Evolutionary conservation across 2,113 vertebrate genomes (phyloP).

Genomic region (Thunnus maccoyii): DNA sequence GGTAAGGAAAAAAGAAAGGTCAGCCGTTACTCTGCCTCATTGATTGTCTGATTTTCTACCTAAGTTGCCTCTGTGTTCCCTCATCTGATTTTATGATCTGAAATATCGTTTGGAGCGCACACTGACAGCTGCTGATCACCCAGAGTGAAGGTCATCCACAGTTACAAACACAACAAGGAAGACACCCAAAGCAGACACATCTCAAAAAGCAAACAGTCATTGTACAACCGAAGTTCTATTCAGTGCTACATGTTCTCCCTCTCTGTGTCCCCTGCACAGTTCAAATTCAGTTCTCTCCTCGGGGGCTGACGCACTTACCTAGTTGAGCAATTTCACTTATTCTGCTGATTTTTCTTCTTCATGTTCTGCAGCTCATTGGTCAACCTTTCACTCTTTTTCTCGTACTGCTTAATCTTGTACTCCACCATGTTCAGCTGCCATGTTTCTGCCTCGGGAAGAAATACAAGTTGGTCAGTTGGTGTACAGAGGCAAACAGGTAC

Average conservation of each 20-base stretch:
- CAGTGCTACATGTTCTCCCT: background rate
- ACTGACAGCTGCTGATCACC: conserved; percentile 47
- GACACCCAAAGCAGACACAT: background rate
- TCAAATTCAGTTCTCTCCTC: conserved; percentile 28
- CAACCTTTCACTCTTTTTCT: conserved; percentile 8
- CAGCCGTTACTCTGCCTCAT: conserved; percentile 57
- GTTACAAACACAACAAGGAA: background rate
- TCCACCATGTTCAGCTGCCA: background rate
- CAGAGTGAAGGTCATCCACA: conserved; percentile 61
- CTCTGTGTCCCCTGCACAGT: conserved; percentile 10
- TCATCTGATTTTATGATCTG: conserved; percentile 52
- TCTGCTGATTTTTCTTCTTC: background rate
- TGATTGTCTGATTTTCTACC: conserved; percentile 60
- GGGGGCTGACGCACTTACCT: conserved; percentile 8
- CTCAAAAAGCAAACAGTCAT: background rate
- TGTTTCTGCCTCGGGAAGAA: conserved; percentile 6
- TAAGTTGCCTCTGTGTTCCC: conserved; percentile 37
- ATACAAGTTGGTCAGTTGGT: background rate
- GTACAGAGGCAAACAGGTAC: no score
- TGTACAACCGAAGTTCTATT: background rate
- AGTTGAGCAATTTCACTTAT: conserved; percentile 7
- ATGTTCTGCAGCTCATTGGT: conserved; percentile 16
- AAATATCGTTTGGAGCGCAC: conserved; percentile 43
- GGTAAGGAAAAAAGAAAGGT: conserved; percentile 60
- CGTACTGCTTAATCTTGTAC: background rate